phyloP scores from a whole-genome alignment of 2,888 invertebrate genomes.

The Nymphalis c-album region DNA sequence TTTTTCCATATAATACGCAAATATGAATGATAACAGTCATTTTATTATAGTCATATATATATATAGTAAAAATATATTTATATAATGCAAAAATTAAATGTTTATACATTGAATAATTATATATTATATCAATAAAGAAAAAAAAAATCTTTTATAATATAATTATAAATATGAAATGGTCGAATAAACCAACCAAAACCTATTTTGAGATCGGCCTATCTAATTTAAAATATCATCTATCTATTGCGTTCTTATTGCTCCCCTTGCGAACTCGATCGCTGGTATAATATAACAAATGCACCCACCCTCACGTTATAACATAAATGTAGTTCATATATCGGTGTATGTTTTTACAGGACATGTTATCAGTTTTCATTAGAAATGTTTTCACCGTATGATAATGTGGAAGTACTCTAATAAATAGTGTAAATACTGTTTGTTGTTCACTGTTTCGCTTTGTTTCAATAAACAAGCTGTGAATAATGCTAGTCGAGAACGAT shows the following conservation, averaged over 20 bases:
- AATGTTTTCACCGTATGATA: constrained; percentile 8
- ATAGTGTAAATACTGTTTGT: constrained; percentile 5
- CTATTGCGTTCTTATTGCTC: no score
- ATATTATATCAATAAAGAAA: no score
- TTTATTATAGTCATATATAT: no score
- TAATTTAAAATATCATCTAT: no score
- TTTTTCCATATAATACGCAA: background rate
- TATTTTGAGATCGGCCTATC: no score
- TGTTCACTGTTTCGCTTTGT: background rate
- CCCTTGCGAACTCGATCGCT: background rate
- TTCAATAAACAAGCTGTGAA: background rate
- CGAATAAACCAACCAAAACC: no score
- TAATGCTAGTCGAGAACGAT: background rate
- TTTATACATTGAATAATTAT: no score
- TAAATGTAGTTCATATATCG: background rate
- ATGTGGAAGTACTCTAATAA: background rate
- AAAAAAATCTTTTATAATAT: no score
- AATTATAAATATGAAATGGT: no score
- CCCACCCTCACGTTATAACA: background rate
- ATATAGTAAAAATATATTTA: no score
- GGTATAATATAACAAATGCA: background rate
- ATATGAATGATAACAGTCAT: no score
- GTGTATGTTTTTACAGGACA: constrained; percentile 4
- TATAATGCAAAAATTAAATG: no score
- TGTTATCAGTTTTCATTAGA: constrained; percentile 16